Evolutionary conservation across 2,888 invertebrate species (phyloP).

Genomic region (Lasioglossum zephyrum): DNA sequence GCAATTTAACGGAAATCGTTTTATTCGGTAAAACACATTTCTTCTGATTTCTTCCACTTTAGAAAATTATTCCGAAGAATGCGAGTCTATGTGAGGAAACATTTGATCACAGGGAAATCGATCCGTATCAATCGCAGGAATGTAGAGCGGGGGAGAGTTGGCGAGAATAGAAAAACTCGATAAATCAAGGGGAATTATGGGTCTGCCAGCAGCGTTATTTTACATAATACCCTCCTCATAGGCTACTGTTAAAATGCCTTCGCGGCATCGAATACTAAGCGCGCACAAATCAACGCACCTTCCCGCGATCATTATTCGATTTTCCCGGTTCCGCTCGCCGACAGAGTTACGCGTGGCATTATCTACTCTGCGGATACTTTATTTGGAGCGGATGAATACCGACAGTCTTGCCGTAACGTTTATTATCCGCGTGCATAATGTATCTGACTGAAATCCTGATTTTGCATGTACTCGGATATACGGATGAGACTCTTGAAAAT

Average conservation of each 20-base stretch:
- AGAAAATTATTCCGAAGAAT: background rate
- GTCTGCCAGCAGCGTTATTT: constrained; percentile 52
- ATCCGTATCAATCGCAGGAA: background rate
- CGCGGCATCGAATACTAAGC: constrained; percentile 30
- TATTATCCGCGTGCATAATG: constrained; percentile 18
- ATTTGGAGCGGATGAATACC: constrained; percentile 7
- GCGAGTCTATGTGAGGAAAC: background rate
- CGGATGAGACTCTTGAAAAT: too few species aligned
- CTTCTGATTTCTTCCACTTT: background rate
- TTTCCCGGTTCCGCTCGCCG: constrained; percentile 33
- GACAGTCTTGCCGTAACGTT: constrained; percentile 24
- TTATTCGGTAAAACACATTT: background rate
- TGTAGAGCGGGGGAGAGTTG: constrained; percentile 12
- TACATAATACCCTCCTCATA: constrained; percentile 70
- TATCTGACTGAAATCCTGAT: background rate
- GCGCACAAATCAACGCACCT: constrained; percentile 43
- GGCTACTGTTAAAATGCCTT: constrained; percentile 63
- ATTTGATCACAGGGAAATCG: background rate
- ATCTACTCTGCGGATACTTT: constrained; percentile 4
- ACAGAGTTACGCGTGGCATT: constrained; percentile 31
- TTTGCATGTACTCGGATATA: background rate
- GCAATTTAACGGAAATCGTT: background rate
- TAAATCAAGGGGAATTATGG: constrained; percentile 68
- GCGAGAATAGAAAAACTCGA: constrained; percentile 10
- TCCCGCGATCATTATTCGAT: constrained; percentile 44